phyloP scores from a whole-genome alignment of 2,113 vertebrate genomes.

The sheep (Ovis aries) region DNA sequence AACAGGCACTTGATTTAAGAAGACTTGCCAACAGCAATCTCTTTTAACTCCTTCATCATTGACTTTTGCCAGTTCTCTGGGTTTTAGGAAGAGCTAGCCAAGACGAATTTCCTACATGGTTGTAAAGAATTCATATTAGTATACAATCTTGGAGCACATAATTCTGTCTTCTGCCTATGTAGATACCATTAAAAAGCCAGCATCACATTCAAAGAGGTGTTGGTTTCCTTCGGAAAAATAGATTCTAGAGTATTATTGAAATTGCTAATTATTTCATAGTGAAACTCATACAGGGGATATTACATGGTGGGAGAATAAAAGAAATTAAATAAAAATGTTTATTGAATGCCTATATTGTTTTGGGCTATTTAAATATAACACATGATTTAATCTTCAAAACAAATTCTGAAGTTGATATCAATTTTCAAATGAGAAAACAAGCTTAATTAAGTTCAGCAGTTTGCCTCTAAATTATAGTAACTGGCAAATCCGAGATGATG shows the following conservation, averaged over 20 bases:
- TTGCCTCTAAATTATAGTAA: not conserved
- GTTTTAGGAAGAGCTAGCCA: not conserved
- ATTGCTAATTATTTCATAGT: not conserved
- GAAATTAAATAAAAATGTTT: not conserved
- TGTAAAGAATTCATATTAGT: not conserved
- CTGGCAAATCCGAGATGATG: not conserved
- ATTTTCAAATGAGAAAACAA: not conserved
- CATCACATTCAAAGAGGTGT: not conserved
- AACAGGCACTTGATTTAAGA: constrained; percentile 30
- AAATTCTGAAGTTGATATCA: not conserved
- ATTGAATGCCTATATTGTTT: not conserved
- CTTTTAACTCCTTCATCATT: constrained; percentile 45
- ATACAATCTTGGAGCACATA: not conserved
- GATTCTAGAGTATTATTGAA: not conserved
- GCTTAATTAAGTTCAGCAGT: not conserved
- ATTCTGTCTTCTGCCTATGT: not conserved
- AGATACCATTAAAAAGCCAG: not conserved
- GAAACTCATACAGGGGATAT: not conserved
- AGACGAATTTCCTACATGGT: not conserved
- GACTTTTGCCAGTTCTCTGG: not conserved
- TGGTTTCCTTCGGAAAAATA: not conserved
- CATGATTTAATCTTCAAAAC: not conserved
- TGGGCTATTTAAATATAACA: not conserved
- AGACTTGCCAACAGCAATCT: not conserved
- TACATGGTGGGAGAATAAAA: not conserved